These are phyloP conservation scores for Cyanistes caeruleus DNA, from an alignment of 2,113 vertebrate species.

Conservation along the genomic window DNA sequence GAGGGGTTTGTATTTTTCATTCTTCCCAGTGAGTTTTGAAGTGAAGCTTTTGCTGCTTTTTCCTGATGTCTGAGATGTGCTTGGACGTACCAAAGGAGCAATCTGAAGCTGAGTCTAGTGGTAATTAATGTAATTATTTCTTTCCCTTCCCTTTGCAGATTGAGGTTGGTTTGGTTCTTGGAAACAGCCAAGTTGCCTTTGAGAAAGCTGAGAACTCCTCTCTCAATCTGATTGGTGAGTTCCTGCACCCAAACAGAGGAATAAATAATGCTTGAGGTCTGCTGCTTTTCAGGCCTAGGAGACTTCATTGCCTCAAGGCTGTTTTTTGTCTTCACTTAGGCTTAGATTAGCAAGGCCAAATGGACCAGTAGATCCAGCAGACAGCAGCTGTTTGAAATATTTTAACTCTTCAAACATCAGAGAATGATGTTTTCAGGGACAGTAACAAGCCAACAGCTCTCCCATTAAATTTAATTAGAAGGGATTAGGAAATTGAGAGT, in stretches of 20 bases:
- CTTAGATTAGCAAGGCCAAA: background rate
- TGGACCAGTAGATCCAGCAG: background rate
- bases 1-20: background rate
- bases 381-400: background rate
- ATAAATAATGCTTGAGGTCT: background rate
- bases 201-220: constrained; percentile 94
- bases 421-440: background rate
- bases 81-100: background rate
- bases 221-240: constrained; percentile 90
- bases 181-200: constrained; percentile 95
- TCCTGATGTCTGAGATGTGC: background rate
- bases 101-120: background rate
- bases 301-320: background rate
- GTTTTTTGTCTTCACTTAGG: background rate
- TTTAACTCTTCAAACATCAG: background rate
- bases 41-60: background rate
- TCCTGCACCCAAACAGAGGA: background rate
- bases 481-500: background rate
- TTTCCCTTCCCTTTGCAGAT: constrained; percentile 76
- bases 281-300: background rate
- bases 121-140: background rate
- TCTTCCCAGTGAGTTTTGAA: background rate
- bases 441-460: background rate
- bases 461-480: background rate
- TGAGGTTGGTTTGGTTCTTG: constrained; percentile 87